phyloP scores from a whole-genome alignment of 2,888 invertebrate species.

The Lycophotia porphyrea region DNA sequence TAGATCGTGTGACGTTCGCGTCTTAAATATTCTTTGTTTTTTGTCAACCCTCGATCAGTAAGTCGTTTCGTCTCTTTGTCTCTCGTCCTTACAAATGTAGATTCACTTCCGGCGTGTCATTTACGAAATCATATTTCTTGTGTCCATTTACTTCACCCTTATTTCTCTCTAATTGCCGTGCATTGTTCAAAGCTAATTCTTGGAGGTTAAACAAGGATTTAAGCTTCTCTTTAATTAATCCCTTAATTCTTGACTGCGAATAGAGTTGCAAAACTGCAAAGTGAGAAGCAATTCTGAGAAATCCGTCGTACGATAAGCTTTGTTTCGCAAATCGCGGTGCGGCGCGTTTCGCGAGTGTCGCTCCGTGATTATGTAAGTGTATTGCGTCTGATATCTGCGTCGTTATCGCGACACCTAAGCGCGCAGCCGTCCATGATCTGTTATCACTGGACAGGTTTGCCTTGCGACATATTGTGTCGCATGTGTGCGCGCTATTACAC shows the following conservation, averaged over 20 bases:
- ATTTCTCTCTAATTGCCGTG: conserved; percentile 27
- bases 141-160: conserved; percentile 31
- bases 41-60: conserved; percentile 33
- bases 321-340: conserved; percentile 56
- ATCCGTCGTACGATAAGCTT: conserved; percentile 46
- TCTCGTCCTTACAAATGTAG: conserved; percentile 45
- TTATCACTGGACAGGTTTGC: conserved; percentile 79
- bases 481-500: conserved; percentile 70
- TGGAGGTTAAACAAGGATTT: conserved; percentile 13
- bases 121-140: conserved; percentile 45
- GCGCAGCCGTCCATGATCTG: conserved; percentile 75
- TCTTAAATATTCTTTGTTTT: conserved; percentile 56
- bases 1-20: conserved; percentile 53
- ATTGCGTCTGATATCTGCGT: conserved; percentile 63
- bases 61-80: conserved; percentile 47
- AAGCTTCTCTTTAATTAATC: conserved; percentile 24
- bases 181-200: conserved; percentile 26
- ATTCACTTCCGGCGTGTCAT: conserved; percentile 53
- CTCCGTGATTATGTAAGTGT: conserved; percentile 67
- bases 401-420: conserved; percentile 69
- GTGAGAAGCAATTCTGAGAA: conserved; percentile 34
- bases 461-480: conserved; percentile 77
- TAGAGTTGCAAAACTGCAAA: conserved; percentile 34
- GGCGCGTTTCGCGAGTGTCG: conserved; percentile 62
- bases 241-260: conserved; percentile 12